Conservation (phyloP, 92 coral and sea anemone species). For the Metridium senile region DNA sequence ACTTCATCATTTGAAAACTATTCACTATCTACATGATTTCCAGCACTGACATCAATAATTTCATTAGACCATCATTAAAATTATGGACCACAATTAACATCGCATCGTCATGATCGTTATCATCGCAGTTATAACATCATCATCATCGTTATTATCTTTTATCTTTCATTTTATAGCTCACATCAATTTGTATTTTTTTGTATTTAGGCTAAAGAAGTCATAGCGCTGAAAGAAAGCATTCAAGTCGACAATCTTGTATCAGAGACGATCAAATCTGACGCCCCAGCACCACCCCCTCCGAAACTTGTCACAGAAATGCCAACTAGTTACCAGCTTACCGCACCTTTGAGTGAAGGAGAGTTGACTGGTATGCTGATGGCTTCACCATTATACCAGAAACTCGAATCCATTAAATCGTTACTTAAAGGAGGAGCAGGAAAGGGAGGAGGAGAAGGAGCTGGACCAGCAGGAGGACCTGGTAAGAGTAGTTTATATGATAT, state of each 20-base stretch:
- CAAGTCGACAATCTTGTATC: constrained; percentile 96
- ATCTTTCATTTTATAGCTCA: no score
- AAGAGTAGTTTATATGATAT: no score
- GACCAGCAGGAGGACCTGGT: constrained; percentile 63
- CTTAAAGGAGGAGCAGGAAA: constrained; percentile 84
- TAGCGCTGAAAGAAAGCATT: constrained; percentile 91
- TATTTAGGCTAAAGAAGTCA: constrained; percentile 67
- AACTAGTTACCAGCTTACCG: constrained; percentile 91
- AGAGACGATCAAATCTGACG: constrained; percentile 78
- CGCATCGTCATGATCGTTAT: no score
- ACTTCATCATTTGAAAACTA: no score
- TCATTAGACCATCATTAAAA: no score
- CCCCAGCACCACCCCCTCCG: constrained; percentile 65
- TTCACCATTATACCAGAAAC: constrained; percentile 97
- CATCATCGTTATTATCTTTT: no score
- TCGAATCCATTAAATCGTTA: constrained; percentile 83
- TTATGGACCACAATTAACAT: no score
- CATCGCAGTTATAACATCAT: no score
- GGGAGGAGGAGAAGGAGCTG: constrained; percentile 61
- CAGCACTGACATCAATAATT: no score
- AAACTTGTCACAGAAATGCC: constrained; percentile 65
- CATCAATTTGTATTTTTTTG: neutral
- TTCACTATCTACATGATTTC: no score
- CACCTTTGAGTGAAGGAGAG: constrained; percentile 96
- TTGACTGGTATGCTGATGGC: constrained; percentile 81